Base-by-base conservation (phyloP, 2,113 vertebrate genomes). In the Mobula hypostoma region DNA sequence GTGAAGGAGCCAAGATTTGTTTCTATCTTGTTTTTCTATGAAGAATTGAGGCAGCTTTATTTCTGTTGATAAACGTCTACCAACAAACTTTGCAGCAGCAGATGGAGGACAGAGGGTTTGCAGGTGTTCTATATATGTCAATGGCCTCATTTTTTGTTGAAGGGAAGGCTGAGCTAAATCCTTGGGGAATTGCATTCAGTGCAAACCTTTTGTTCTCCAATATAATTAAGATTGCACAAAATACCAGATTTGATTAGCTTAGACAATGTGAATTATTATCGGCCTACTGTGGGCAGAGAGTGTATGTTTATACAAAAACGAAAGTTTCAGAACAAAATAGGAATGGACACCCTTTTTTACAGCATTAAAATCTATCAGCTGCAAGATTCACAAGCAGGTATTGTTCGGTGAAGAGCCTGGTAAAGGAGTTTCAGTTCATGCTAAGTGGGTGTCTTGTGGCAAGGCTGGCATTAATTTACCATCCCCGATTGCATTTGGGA, bases 101-200 rank as follows among this genome's bases (percentile, higher is more conserved):
- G 36, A 15, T 93, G 91, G 68, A 93, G 91, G 68, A 56, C 91
- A 93, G 36, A 56, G 17, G 91, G 36, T 93, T 12, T 76, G 90
- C 70, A 93, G 70, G 74, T 9, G 21, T 40, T 92, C 66, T 72
- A 93, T 93, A 76, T 74, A 76, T 48, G 36, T 74, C 90, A 74
- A 2, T 93, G 68, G 90, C 66, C 90, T 93, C 48, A 29, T 93
- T 93, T 36, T 93, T 70, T 27, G 21, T 93, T 93, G 70, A 93
- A 29, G 66, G 24, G 19, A 74, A 74, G 68, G 68, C 56, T 93
- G 27, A 40, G 32, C 40, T 76, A 19, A 56, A 93, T 36, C 91
- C 72, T 24, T 15, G 2, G 12, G 91, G 32, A 56, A 93, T 61
- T 87, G 19, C 48, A 68, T 68, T 93, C 21, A 27, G 24, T 74